phyloP scores from a whole-genome alignment of 2,113 vertebrate species.

The Beaufortia kweichowensis region DNA sequence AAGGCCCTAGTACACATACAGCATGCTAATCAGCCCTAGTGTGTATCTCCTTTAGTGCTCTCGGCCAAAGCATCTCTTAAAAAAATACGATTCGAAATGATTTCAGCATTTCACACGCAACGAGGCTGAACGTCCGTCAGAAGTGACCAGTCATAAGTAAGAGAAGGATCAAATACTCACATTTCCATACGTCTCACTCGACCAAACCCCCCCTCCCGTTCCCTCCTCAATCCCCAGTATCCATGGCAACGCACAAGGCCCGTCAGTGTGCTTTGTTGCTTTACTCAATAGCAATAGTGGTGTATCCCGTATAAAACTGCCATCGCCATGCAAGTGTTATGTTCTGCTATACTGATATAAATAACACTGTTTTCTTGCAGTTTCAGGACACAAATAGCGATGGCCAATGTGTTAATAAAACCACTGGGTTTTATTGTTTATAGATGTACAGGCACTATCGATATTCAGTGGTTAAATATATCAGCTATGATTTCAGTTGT shows the following conservation, averaged over 20 bases:
- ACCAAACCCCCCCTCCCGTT: background rate
- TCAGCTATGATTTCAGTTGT: background rate
- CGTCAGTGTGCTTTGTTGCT: constrained; percentile 63
- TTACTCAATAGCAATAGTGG: constrained; percentile 46
- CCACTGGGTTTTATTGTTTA: background rate
- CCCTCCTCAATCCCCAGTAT: constrained; percentile 64
- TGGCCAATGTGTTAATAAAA: background rate
- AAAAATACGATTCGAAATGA: background rate
- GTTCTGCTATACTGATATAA: background rate
- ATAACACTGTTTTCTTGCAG: background rate
- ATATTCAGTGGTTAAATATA: background rate
- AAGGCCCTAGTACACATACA: constrained; percentile 53
- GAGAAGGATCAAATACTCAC: constrained; percentile 36
- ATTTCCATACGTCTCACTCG: constrained; percentile 58
- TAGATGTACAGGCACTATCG: background rate
- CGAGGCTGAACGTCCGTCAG: background rate
- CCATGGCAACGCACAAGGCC: constrained; percentile 72
- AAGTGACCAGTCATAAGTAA: constrained; percentile 29
- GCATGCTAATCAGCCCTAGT: constrained; percentile 57
- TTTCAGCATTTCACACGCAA: background rate
- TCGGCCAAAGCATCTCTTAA: constrained; percentile 31
- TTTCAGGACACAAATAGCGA: constrained; percentile 6
- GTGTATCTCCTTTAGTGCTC: constrained; percentile 27
- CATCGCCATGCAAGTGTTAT: constrained; percentile 12
- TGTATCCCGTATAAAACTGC: constrained; percentile 26